Evolutionary conservation across 2,888 invertebrate species (phyloP).

Genomic region (Bellardia bayeri): DNA sequence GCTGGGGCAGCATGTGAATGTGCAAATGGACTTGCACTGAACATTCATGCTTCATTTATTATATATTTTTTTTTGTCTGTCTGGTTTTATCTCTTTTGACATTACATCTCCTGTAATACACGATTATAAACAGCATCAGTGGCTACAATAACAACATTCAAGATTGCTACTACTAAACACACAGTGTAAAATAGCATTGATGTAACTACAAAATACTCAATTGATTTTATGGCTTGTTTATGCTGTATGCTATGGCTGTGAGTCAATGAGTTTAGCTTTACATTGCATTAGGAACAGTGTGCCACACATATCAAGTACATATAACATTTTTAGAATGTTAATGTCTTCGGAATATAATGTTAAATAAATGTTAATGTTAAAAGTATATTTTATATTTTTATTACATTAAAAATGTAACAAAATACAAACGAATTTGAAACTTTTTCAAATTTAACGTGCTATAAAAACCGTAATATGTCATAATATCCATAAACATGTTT

Average conservation of each 20-base stretch:
- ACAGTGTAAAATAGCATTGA: constrained; percentile 28
- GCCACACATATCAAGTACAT: too few relatives aligned
- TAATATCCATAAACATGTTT: too few relatives aligned
- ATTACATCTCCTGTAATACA: constrained; percentile 36
- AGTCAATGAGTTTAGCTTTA: not conserved
- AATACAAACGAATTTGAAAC: too few relatives aligned
- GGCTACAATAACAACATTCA: not conserved
- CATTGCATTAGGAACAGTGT: not conserved
- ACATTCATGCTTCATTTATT: constrained; percentile 35
- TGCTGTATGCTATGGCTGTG: not conserved
- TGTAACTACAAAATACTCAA: constrained; percentile 33
- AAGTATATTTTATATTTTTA: too few relatives aligned
- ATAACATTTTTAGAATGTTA: too few relatives aligned
- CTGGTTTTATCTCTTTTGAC: constrained; percentile 13
- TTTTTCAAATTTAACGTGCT: too few relatives aligned
- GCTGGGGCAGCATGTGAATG: not conserved
- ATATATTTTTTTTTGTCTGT: constrained; percentile 10
- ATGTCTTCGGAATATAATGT: too few relatives aligned
- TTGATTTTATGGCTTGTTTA: constrained; percentile 50
- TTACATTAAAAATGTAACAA: too few relatives aligned
- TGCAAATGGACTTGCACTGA: constrained; percentile 6
- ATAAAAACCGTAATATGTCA: too few relatives aligned
- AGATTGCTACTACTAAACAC: not conserved
- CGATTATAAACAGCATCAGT: constrained; percentile 27
- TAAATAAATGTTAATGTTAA: too few relatives aligned